Conservation (phyloP, 2,888 invertebrate genomes). For the Cheiracanthium punctorium region DNA sequence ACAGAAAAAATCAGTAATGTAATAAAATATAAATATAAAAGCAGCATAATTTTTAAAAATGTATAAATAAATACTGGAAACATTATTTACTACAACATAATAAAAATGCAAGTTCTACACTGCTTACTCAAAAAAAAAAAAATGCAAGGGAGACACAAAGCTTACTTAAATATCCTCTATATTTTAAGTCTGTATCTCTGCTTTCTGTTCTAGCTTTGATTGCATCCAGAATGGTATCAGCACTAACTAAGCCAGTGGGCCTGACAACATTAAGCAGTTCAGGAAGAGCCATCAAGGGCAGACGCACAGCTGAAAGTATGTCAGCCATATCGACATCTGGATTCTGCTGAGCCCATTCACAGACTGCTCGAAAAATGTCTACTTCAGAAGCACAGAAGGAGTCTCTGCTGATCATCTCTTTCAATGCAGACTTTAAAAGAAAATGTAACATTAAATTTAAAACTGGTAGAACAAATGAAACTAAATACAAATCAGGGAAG, state of each 20-base stretch:
- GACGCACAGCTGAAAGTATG: constrained; percentile 79
- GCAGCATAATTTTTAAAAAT: too few relatives aligned
- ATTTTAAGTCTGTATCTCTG: constrained; percentile 86
- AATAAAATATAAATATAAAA: too few relatives aligned
- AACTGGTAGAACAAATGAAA: too few relatives aligned
- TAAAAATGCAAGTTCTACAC: background rate
- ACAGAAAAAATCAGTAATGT: too few relatives aligned
- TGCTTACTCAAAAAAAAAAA: too few relatives aligned
- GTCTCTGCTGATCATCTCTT: constrained; percentile 90
- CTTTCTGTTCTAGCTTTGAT: constrained; percentile 90
- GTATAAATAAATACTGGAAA: too few relatives aligned
- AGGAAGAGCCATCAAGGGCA: constrained; percentile 90
- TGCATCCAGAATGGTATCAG: constrained; percentile 94
- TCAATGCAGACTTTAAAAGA: constrained; percentile 82
- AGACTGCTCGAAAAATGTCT: constrained; percentile 93
- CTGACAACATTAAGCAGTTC: constrained; percentile 92
- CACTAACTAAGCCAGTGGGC: constrained; percentile 88
- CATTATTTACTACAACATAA: too few relatives aligned
- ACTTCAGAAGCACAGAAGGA: constrained; percentile 98
- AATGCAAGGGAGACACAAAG: too few relatives aligned
- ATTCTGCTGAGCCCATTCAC: constrained; percentile 90
- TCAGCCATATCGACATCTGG: constrained; percentile 78
- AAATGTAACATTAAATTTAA: background rate
- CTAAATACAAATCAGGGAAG: too few relatives aligned
- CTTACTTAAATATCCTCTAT: constrained; percentile 81